Conservation (phyloP, 1,140 invertebrate genomes). For the Spodoptera litura region DNA sequence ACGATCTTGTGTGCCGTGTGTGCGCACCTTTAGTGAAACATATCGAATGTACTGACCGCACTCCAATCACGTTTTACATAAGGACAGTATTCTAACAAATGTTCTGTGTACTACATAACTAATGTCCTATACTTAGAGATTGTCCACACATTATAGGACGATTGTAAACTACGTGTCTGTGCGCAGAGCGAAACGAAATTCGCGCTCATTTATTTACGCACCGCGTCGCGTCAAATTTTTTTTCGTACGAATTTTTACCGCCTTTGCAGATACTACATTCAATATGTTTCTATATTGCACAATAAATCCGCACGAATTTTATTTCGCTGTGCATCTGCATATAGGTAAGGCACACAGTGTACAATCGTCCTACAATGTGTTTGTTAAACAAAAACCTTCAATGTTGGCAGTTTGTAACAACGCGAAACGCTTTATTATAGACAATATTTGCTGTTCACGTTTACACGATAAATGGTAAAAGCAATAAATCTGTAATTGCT, state of each 20-base stretch:
- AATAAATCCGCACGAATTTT: too few species aligned
- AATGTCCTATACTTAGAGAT: not conserved
- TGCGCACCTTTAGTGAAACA: conserved; percentile 14
- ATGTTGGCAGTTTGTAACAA: not conserved
- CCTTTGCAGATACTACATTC: too few species aligned
- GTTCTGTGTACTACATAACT: not conserved
- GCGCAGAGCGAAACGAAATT: too few species aligned
- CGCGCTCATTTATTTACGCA: too few species aligned
- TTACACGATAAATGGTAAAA: conserved; percentile 25
- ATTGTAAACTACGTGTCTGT: too few species aligned
- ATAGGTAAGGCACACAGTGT: too few species aligned
- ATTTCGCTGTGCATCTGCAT: too few species aligned
- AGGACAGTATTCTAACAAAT: not conserved
- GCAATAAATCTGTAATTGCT: conserved; percentile 12
- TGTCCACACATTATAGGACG: not conserved
- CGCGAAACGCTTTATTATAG: not conserved
- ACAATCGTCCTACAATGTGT: not conserved
- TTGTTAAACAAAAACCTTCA: not conserved
- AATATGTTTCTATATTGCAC: too few species aligned
- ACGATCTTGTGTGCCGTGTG: not conserved
- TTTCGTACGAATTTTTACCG: too few species aligned
- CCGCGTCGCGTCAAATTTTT: too few species aligned
- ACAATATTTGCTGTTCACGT: conserved; percentile 33
- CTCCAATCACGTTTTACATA: conserved; percentile 33
- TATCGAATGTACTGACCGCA: conserved; percentile 10